Evolutionary conservation across 1,140 invertebrate genomes (phyloP), one percentile per base, ranked within the genome.

Genomic region (Cecropterus lyciades): DNA sequence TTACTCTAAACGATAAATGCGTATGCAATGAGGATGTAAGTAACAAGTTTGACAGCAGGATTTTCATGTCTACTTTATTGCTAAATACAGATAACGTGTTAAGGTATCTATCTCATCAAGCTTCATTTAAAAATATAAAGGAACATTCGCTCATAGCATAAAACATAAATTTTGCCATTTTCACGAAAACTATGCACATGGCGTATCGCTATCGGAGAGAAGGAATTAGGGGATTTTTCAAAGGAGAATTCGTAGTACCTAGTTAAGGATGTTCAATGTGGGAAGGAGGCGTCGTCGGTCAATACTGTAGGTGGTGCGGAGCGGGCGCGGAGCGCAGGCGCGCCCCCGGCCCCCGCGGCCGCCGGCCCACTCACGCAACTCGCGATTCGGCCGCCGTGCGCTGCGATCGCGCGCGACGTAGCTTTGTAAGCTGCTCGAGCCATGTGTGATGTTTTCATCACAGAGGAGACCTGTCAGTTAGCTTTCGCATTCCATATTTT

Each of bases 221-320:
- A 82, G 77, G 75, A 85, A 83, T 87, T 85, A 87, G 77, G 79
- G 80, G 80, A 78, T 89, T 86, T 87, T 91, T 89, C 77, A 83
- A 89, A 84, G 83, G 80, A 83, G 82, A 84, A 83, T 87, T 82
- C 80, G 76, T 79, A 82, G 85, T 89, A 81, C 75, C 82, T 87
- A 86, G 87, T 89, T 89, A 91, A 91, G 87, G 89, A 91, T 87
- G 85, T 89, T 87, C 85, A 84, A 85, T 87, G 84, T 89, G 83
- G 83, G 80, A 89, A 89, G 89, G 82, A 89, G 89, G 87, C 87
- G 89, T 89, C 84, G 85, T 88, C 85, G 89, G 89, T 91, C 89
- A 91, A 91, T 91, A 91, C 86, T 84, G 85, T 83, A 84, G 84
- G 84, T 89, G 86, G 86, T 80, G 83, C 77, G 77, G 88, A 69